Percentiles rank a stretch among this genome's conserved stretches.
These are phyloP conservation scores for Rotaria magnacalcarata DNA, from an alignment of 2,888 invertebrate species.

Conservation along the genomic window DNA sequence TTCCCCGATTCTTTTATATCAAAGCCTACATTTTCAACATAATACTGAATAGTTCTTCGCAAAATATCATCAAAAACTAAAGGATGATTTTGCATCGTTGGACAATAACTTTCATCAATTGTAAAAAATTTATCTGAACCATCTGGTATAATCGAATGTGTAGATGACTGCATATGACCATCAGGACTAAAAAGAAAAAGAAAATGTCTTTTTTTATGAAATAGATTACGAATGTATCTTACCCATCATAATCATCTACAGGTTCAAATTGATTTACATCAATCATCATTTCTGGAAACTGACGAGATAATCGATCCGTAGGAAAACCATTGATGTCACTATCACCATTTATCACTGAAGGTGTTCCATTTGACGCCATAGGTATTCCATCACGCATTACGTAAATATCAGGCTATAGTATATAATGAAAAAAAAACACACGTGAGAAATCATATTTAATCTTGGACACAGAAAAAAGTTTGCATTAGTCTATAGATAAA, in stretches of 20 bases:
- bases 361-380: neutral
- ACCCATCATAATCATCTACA: neutral
- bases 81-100: constrained; percentile 5
- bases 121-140: constrained; percentile 29
- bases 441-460: no score
- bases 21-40: constrained; percentile 17
- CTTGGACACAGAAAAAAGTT: no score
- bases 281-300: neutral
- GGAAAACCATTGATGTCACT: neutral
- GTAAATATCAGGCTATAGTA: neutral
- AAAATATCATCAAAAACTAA: neutral
- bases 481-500: no score
- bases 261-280: neutral
- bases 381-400: neutral
- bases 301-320: neutral
- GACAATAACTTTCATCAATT: constrained; percentile 30
- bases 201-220: neutral
- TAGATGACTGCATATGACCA: neutral
- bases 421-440: neutral
- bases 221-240: neutral
- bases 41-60: neutral
- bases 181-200: neutral
- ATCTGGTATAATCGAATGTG: neutral
- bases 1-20: no score
- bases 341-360: neutral